phyloP scores from a whole-genome alignment of 2,797 vertebrate species.

The Triplophysa yarkandensis region DNA sequence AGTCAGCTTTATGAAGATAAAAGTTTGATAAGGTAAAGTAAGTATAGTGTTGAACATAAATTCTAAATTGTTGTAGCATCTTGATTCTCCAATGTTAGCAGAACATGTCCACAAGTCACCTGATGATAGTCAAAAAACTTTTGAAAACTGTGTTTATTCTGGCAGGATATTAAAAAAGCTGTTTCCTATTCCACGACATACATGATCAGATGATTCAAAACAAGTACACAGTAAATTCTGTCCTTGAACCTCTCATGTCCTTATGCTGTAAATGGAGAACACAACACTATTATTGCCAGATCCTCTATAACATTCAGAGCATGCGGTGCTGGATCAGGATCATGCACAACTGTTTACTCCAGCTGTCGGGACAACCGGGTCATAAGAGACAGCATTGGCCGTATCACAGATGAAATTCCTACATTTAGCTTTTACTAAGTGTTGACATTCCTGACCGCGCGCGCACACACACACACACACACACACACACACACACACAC shows the following conservation, averaged over 20 bases:
- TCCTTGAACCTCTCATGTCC: not conserved
- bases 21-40: no score
- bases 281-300: not conserved
- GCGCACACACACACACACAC: not conserved
- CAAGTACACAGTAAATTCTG: not conserved
- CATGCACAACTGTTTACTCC: conserved; percentile 44
- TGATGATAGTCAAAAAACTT: no score
- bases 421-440: conserved; percentile 13
- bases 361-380: conserved; percentile 55
- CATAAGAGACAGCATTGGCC: conserved; percentile 10
- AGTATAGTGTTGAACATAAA: no score
- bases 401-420: conserved; percentile 45
- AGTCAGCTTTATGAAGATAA: no score
- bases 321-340: not conserved
- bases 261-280: not conserved
- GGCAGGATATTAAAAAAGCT: no score
- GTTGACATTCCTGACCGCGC: conserved; percentile 1
- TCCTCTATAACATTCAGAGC: not conserved
- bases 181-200: no score
- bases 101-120: no score
- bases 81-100: no score
- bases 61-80: no score
- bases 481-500: not conserved
- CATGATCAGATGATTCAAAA: not conserved
- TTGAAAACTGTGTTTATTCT: no score